These are phyloP conservation scores for Mamestra configurata DNA, from an alignment of 1,140 invertebrate genomes.

Conservation along the genomic window DNA sequence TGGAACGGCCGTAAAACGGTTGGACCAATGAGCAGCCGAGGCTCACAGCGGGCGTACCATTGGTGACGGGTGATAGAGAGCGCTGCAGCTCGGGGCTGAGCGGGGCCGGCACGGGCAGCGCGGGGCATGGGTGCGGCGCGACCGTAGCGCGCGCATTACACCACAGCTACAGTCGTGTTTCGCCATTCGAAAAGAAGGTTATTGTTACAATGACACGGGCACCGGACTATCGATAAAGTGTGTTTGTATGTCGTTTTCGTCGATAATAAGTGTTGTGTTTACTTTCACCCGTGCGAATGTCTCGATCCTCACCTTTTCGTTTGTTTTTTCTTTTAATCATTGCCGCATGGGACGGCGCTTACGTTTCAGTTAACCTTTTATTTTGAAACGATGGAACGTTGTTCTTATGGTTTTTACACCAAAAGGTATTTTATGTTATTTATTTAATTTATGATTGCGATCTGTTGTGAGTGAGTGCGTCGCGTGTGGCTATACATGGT, in stretches of 20 bases:
- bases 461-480: slow-evolving; percentile 79
- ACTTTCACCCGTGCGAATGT: slow-evolving; percentile 88
- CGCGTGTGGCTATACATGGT: slow-evolving; percentile 79
- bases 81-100: slow-evolving; percentile 51
- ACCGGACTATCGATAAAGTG: slow-evolving; percentile 87
- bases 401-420: slow-evolving; percentile 88
- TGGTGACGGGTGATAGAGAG: slow-evolving; percentile 77
- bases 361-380: slow-evolving; percentile 86
- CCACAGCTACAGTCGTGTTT: slow-evolving; percentile 80
- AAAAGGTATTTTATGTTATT: slow-evolving; percentile 88
- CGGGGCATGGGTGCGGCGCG: slow-evolving; percentile 75
- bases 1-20: slow-evolving; percentile 82
- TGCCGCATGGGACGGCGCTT: slow-evolving; percentile 86
- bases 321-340: slow-evolving; percentile 86
- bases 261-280: slow-evolving; percentile 87
- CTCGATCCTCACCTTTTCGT: slow-evolving; percentile 86
- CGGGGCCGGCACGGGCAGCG: slow-evolving; percentile 61
- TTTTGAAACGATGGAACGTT: slow-evolving; percentile 88
- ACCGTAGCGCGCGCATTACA: slow-evolving; percentile 66
- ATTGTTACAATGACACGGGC: slow-evolving; percentile 84
- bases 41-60: slow-evolving; percentile 78
- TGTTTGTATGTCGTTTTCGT: slow-evolving; percentile 88
- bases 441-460: slow-evolving; percentile 85
- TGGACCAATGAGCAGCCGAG: slow-evolving; percentile 70
- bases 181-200: slow-evolving; percentile 84